Evolutionary conservation across 2,888 invertebrate genomes (phyloP).

Genomic region (Craniophora ligustri): DNA sequence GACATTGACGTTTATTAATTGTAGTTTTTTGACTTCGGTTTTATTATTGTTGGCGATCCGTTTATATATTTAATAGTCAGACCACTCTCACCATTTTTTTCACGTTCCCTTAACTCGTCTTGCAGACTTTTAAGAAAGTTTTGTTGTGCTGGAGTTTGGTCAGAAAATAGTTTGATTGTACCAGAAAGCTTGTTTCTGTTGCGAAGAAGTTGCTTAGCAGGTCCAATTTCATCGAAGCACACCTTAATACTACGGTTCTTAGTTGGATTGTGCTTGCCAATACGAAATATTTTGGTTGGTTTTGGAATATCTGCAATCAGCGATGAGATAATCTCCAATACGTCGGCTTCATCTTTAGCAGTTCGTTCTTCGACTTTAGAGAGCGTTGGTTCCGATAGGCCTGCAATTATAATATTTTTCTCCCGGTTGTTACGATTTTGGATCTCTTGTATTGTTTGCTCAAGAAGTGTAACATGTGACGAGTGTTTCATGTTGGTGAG

Average conservation of each 20-base stretch:
- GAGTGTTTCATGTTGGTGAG: too few relatives aligned
- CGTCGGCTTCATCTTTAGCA: not conserved
- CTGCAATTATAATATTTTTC: too few relatives aligned
- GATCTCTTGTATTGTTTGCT: too few relatives aligned
- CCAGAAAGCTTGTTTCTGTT: conserved; percentile 1
- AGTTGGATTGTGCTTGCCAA: not conserved
- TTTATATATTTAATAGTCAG: not conserved
- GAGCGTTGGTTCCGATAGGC: too few relatives aligned
- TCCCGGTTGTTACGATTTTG: too few relatives aligned
- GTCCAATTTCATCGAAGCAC: not conserved
- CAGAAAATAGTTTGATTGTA: too few relatives aligned
- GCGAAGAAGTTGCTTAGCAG: not conserved
- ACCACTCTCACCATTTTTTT: not conserved
- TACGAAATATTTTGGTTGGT: not conserved
- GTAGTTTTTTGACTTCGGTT: not conserved
- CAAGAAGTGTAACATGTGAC: too few relatives aligned
- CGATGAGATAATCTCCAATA: not conserved
- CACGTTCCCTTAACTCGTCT: not conserved
- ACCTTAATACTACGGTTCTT: not conserved
- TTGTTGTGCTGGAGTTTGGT: too few relatives aligned
- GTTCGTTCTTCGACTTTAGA: too few relatives aligned
- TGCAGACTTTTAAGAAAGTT: not conserved
- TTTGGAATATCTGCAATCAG: not conserved
- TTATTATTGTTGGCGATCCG: not conserved
- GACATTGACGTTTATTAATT: not conserved